Base-by-base conservation (phyloP, 1,140 invertebrate genomes). In the Notospermus geniculatus region DNA sequence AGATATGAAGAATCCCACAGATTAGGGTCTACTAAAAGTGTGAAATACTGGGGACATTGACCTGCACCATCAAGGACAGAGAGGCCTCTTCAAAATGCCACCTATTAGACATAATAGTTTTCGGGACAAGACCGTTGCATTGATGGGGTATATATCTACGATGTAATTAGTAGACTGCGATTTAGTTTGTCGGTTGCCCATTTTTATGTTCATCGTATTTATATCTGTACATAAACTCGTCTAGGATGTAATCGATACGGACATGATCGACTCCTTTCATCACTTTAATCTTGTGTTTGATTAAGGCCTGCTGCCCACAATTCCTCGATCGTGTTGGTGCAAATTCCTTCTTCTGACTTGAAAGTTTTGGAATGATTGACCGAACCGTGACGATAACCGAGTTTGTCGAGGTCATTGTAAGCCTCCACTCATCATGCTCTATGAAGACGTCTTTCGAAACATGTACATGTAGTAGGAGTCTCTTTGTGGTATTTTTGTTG, bases 401-500 rank as follows among this genome's bases (percentile, higher is more conserved):
- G 25, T 50, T 27, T 50, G 5, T 50, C 46, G 9, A 50, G 25
- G 25, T 27, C n/a, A 19, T 27, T 5, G n/a, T 50, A 50, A 7
- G 46, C 46, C n/a, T n/a, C 46, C n/a, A 50, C 46, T 36, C 5
- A 36, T 36, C 32, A 15, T 36, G 32, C 15, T 36, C 32, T 7
- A 36, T 36, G 15, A 36, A 36, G 32, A 36, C 15, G 15, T 36
- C 32, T 36, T 36, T 36, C 5, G 32, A 7, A 15, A 36, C 15
- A 15, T 36, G 32, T 36, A 7, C n/a, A 9, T 50, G 4, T 50
- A 7, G n/a, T 50, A 4, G 19, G 19, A n/a, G 46, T n/a, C 4
- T n/a, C 46, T 50, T 27, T 50, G n/a, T 50, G 46, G n/a, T 50
- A 50, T 50, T 50, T 50, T 50, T 27, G n/a, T n/a, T 50, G 4